Base-by-base conservation (phyloP, 2,797 vertebrate genomes). In the Podarcis lilfordi region DNA sequence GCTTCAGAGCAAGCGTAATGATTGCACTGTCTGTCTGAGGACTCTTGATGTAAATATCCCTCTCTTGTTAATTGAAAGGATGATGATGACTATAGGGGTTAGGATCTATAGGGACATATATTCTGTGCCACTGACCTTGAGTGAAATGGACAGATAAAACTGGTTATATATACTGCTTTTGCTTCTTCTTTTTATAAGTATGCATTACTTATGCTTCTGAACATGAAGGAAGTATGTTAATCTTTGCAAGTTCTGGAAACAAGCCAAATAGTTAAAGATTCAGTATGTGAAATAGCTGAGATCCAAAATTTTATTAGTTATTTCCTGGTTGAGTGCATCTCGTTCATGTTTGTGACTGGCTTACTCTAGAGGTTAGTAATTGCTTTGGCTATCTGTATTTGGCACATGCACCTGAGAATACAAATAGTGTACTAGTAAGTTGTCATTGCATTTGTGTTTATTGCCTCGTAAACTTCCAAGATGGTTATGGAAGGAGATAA, bases 381-480 rank as follows among this genome's bases (percentile, higher is more conserved):
- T 89, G 45, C 72, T 50, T 87, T 86, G 84, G 0, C 85, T 86
- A 82, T 71, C 10, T 88, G 64, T 81, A 5, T 85, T 89, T 91
- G 79, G 50, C 35, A 75, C 43, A 37, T 43, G 19, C 74, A 90
- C 88, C 40, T 74, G 37, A 80, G 29, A 80, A 79, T 61, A 3
- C 29, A 7, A 83, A 25, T 37, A 72, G 91, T 93, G 89, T 72
- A 29, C 0, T 59, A 80, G 71, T 45, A 43, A 82, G 45, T 89
- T 88, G 45, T 19, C 5, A 4, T 29, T 71, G 69, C 69, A 5
- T n/a, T 76, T 84, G 15, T 86, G 91, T 89, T 85, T 77, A 11
- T 75, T 32, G 43, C 7, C 19, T 76, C 89, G 19, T 88, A 82
- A 90, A 81, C 17, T 92, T 78, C 50, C 59, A 80, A 3, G 79